phyloP scores from a whole-genome alignment of 2,113 vertebrate genomes.

The Mugil cephalus region DNA sequence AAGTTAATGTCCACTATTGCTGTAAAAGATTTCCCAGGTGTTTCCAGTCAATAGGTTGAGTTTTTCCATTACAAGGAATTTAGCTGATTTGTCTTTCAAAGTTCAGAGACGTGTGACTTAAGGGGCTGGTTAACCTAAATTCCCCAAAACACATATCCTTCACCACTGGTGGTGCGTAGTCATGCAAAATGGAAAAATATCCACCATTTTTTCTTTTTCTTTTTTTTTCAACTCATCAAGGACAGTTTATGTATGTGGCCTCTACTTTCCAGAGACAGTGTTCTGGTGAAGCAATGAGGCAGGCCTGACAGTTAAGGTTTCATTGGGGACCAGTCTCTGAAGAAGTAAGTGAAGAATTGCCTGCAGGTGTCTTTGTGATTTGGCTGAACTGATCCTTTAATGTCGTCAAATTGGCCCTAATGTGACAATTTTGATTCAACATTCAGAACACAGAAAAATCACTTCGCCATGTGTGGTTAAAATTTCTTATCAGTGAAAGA shows the following conservation, averaged over 20 bases:
- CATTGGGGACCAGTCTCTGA: conserved; percentile 3
- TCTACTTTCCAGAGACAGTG: conserved; percentile 26
- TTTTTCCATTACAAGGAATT: conserved; percentile 9
- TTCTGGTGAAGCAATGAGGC: conserved; percentile 12
- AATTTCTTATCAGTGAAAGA: conserved; percentile 58
- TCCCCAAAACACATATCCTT: neutral
- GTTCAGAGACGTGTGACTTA: neutral
- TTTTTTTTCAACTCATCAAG: neutral
- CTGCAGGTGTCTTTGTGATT: too few species aligned
- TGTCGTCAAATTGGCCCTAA: neutral
- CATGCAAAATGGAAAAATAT: neutral
- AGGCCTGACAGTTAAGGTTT: conserved; percentile 30
- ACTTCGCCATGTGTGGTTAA: conserved; percentile 55
- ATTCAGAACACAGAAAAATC: conserved; percentile 21
- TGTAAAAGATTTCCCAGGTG: conserved; percentile 31
- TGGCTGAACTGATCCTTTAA: neutral
- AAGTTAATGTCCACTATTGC: conserved; percentile 47
- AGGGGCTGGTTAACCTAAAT: neutral
- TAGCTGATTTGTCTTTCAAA: neutral
- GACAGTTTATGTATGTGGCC: conserved; percentile 4
- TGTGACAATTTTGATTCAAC: conserved; percentile 9
- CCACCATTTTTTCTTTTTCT: neutral
- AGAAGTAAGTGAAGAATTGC: neutral
- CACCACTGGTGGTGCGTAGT: neutral
- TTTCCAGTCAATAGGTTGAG: conserved; percentile 4